Evolutionary conservation across 2,797 vertebrate species (phyloP).

Genomic region (Cryptoblepharus egeriae): DNA sequence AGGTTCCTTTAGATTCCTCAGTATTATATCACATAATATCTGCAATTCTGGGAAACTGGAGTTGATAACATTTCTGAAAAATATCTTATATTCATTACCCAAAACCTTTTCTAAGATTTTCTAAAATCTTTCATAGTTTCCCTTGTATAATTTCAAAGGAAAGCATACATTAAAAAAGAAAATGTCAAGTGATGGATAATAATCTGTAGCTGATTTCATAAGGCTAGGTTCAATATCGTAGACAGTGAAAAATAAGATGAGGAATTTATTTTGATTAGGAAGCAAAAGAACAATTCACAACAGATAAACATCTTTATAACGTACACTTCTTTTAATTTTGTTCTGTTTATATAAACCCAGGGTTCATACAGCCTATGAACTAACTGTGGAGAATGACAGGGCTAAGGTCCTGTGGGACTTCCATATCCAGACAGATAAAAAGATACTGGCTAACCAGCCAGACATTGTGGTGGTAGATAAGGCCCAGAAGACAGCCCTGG

Average conservation of each 20-base stretch:
- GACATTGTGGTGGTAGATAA: too few species aligned
- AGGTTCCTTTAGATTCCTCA: not conserved
- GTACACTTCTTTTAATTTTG: too few species aligned
- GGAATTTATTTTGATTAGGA: not conserved
- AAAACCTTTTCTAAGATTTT: not conserved
- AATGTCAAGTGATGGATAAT: not conserved
- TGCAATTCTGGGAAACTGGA: not conserved
- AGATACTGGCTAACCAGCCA: too few species aligned
- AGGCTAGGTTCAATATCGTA: not conserved
- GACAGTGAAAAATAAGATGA: not conserved
- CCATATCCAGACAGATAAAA: too few species aligned
- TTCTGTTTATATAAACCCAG: too few species aligned
- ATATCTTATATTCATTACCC: not conserved
- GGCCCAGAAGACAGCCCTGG: too few species aligned
- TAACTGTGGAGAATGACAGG: too few species aligned
- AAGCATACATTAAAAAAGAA: not conserved
- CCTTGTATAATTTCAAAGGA: not conserved
- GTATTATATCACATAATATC: accelerated
- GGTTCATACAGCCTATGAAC: too few species aligned
- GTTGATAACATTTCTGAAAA: accelerated
- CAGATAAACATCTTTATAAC: not conserved
- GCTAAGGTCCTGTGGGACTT: too few species aligned
- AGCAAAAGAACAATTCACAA: not conserved
- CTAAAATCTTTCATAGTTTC: slow-evolving; percentile 1
- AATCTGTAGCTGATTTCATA: not conserved